phyloP scores from a whole-genome alignment of 2,888 invertebrate genomes.

The Pardosa pseudoannulata region DNA sequence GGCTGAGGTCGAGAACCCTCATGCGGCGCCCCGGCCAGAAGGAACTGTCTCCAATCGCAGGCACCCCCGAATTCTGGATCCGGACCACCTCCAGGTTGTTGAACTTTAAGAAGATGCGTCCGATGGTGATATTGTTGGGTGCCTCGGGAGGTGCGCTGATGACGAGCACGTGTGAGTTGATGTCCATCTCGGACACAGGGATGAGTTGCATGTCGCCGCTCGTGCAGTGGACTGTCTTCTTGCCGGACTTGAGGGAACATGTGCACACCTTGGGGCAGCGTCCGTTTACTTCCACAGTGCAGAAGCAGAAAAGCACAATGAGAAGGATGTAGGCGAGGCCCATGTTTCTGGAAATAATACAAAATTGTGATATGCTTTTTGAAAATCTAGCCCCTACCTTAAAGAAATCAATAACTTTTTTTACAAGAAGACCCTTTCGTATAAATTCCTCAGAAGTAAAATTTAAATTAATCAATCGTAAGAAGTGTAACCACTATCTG shows the following conservation, averaged over 20 bases:
- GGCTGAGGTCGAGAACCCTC: slow-evolving; percentile 82
- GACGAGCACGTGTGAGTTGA: slow-evolving; percentile 82
- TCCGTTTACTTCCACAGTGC: background rate
- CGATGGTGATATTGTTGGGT: slow-evolving; percentile 82
- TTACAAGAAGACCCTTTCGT: too few species aligned
- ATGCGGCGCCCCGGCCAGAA: slow-evolving; percentile 81
- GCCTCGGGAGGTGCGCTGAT: slow-evolving; percentile 82
- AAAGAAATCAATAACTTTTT: too few species aligned
- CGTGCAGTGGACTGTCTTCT: slow-evolving; percentile 81
- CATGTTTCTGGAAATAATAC: too few species aligned
- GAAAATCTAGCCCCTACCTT: too few species aligned
- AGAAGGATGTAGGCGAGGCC: background rate
- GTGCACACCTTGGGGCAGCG: slow-evolving; percentile 53
- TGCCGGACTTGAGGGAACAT: slow-evolving; percentile 78
- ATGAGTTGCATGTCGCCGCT: slow-evolving; percentile 81
- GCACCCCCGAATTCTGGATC: slow-evolving; percentile 82
- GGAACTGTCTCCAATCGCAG: slow-evolving; percentile 87
- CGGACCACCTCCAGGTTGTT: slow-evolving; percentile 83
- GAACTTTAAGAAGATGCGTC: slow-evolving; percentile 83
- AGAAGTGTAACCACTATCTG: too few species aligned
- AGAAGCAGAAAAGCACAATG: background rate
- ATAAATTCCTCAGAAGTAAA: too few species aligned
- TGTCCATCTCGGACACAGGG: slow-evolving; percentile 83
- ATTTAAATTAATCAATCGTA: too few species aligned
- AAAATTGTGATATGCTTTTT: too few species aligned